Evolutionary conservation across 2,888 invertebrate genomes (phyloP), one percentile per base, ranked within the genome.

Genomic region (Eristalis tenax): DNA sequence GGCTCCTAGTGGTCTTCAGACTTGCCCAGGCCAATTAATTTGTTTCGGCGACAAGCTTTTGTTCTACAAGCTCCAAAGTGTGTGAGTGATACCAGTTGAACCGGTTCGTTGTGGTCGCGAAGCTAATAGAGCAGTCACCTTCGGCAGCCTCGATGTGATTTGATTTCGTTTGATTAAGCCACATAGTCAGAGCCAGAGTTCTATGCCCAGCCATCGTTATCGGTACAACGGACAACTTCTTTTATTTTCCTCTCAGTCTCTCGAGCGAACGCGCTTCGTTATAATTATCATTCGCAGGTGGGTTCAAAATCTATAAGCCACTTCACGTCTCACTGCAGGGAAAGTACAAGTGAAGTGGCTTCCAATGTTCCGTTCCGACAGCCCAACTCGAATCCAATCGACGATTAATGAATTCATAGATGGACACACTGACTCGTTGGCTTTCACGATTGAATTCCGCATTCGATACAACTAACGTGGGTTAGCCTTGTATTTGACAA

Each of bases 381-480:
- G 59, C 23, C 32, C 28, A 28, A 5, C 28, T 28, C 28, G 26
- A 26, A 26, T 38, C 28, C 22, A 59, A 35, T 15, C 38, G 38
- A 1, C 70, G 23, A 40, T 26, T 71, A 71, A 71, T 71, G 38
- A 40, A 71, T 71, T 71, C 61, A 40, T 63, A 63, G 61, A 63
- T 71, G 71, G 50, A 61, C 59, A 40, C 43, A n/a, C n/a, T 50
- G 43, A 50, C 63, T 28, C 13, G 63, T 4, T 65, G 35, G 38
- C 59, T 74, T 74, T 56, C 56, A 35, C 74, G 35, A 65, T 74
- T 56, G 26, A 74, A 73, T 73, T 73, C 73, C 73, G 73, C 73
- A 64, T 73, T 64, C 63, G 71, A 40, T 40, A 64, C 32, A 11
- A 11, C 43, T 73, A 28, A 73, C 63, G 63, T 73, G 15, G 61